Base-by-base conservation (phyloP, 2,888 invertebrate genomes). In the Leptinotarsa peninsularis region DNA sequence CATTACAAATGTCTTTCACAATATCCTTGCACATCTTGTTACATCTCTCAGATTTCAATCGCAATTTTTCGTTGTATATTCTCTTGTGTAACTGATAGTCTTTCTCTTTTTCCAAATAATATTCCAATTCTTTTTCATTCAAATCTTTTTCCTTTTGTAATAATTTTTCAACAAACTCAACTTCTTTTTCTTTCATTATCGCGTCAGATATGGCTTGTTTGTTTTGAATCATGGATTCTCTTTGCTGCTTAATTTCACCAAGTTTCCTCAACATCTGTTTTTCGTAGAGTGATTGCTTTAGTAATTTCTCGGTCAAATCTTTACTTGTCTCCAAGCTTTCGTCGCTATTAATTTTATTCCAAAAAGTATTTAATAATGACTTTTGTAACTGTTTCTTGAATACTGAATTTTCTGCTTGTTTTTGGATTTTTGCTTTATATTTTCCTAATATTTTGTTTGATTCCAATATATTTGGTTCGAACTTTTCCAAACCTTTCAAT, bases 211-310 rank as follows among this genome's bases (percentile, higher is more conserved):
- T 89, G 67, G 89, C 86, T 66, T 88, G 86, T 82, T 91, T 89
- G 82, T 92, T 92, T 69, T 89, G 87, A 1, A 89, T 85, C 79
- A 93, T 89, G 78, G 90, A 89, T 58, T 91, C 89, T 54, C 91
- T 91, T 80, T 92, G 91, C 68, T 91, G 89, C 72, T 91, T 90
- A 0, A 92, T 90, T 84, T 92, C 91, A 86, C 91, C 90, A 75
- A 93, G 87, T 87, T 92, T 92, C 54, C 90, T 90, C 67, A 91
- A 89, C 88, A 93, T 91, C 86, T 91, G 91, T 84, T 93, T 93
- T 83, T 93, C 93, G 84, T 91, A 93, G 66, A 90, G 89, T 0
- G 93, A 92, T 76, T 93, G 89, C 82, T 91, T 91, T 84, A 92
- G 86, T 4, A 93, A 89, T 81, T 91, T 91, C 73, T 89, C 89